Conservation (phyloP, 2,888 invertebrate genomes). For the Dryobotodes eremita region DNA sequence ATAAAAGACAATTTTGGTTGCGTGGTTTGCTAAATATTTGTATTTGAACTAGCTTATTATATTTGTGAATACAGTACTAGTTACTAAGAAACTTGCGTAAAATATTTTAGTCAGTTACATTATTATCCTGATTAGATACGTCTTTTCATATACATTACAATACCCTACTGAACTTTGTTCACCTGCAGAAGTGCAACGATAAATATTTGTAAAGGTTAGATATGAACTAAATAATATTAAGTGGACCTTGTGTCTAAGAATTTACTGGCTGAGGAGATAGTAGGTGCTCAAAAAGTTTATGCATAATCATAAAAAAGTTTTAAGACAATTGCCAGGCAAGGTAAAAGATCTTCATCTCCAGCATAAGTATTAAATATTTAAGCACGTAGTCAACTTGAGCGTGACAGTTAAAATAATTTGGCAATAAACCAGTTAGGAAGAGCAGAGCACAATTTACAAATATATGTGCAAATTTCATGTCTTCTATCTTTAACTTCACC, state of each 20-base stretch:
- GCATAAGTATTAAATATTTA: slow-evolving; percentile 43
- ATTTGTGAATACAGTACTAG: not conserved
- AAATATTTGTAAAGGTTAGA: not conserved
- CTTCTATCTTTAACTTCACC: not conserved
- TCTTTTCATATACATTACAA: not conserved
- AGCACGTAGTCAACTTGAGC: slow-evolving; percentile 45
- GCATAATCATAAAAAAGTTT: slow-evolving; percentile 41
- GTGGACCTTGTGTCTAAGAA: not conserved
- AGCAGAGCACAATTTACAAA: slow-evolving; percentile 31
- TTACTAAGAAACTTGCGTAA: not conserved
- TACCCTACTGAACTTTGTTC: not conserved
- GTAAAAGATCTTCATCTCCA: slow-evolving; percentile 13
- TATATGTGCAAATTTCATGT: slow-evolving; percentile 5
- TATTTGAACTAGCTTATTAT: not conserved
- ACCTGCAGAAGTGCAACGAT: not conserved
- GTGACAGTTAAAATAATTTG: slow-evolving; percentile 35
- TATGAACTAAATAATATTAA: not conserved
- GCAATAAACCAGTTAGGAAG: slow-evolving; percentile 26
- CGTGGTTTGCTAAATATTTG: slow-evolving; percentile 4
- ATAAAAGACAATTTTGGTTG: slow-evolving; percentile 8
- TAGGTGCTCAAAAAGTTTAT: slow-evolving; percentile 25
- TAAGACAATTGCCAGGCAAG: slow-evolving; percentile 26
- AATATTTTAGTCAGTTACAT: not conserved
- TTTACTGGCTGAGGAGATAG: not conserved
- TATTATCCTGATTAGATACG: not conserved